Percentiles rank a stretch among this genome's conserved stretches.
phyloP scores from a whole-genome alignment of 2,797 vertebrate genomes.

The Enteromius thamalakanensis region DNA sequence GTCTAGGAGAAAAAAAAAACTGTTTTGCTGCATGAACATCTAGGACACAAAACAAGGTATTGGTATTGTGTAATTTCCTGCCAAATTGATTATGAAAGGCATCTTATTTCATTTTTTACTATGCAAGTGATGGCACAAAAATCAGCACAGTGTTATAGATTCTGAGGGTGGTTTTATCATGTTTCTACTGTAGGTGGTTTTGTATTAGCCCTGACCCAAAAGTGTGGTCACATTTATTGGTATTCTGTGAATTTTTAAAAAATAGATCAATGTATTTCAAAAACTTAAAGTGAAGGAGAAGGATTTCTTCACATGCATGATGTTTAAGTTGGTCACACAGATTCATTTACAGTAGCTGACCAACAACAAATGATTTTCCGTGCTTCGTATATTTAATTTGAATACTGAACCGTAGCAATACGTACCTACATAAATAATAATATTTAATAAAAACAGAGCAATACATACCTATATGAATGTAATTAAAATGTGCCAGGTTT shows the following conservation, averaged over 20 bases:
- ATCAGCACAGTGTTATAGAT: neutral
- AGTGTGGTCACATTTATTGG: neutral
- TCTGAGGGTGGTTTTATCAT: no score
- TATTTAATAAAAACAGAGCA: no score
- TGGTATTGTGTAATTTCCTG: slow-evolving; percentile 11
- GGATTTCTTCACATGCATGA: neutral
- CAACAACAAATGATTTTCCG: neutral
- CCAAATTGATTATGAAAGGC: slow-evolving; percentile 29
- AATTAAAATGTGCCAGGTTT: no score
- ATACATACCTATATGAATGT: no score
- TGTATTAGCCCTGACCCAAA: neutral
- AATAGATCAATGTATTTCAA: no score
- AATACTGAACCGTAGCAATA: no score
- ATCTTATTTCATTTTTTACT: neutral
- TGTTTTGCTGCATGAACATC: slow-evolving; percentile 40
- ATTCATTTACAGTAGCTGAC: neutral
- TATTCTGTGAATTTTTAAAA: neutral
- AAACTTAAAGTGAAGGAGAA: neutral
- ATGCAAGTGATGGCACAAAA: neutral
- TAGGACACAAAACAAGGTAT: slow-evolving; percentile 30
- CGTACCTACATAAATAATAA: no score
- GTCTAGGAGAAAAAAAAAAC: neutral
- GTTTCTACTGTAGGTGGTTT: neutral
- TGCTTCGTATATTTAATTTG: neutral
- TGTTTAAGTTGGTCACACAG: neutral